phyloP scores from a whole-genome alignment of 2,113 vertebrate species.

The Zosterops hypoxanthus region DNA sequence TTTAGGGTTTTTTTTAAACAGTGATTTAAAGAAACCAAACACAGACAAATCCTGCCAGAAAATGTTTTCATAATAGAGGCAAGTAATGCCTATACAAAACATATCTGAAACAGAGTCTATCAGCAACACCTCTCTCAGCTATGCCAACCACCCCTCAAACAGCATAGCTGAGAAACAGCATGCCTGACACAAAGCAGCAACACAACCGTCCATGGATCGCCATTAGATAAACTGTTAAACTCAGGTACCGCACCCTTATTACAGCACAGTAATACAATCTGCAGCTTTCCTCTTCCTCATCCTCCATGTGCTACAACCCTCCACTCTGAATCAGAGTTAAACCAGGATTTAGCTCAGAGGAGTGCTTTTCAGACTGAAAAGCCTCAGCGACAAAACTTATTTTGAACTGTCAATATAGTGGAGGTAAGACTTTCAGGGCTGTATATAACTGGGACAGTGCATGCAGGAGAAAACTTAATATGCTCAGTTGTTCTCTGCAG shows the following conservation, averaged over 20 bases:
- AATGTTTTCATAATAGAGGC: not conserved
- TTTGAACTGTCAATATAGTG: not conserved
- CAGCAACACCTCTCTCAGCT: not conserved
- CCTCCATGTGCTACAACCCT: not conserved
- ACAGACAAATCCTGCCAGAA: not conserved
- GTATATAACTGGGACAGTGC: not conserved
- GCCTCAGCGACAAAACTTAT: not conserved
- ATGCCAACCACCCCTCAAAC: not conserved
- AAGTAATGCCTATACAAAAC: not conserved
- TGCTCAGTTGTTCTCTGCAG: not conserved
- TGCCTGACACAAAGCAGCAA: not conserved
- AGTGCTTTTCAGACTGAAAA: not conserved
- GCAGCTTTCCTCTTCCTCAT: not conserved
- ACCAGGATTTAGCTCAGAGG: not conserved
- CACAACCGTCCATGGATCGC: not conserved
- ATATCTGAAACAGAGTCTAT: not conserved
- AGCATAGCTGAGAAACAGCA: not conserved
- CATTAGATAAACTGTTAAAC: not conserved
- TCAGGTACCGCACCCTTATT: not conserved
- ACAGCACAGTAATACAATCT: not conserved
- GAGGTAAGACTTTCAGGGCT: not conserved
- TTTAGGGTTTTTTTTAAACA: not conserved
- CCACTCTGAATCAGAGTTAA: not conserved
- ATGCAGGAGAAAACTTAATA: not conserved
- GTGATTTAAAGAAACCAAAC: constrained; percentile 6